Evolutionary conservation across 2,888 invertebrate species (phyloP).

Genomic region (Leptopilina drosophilae): DNA sequence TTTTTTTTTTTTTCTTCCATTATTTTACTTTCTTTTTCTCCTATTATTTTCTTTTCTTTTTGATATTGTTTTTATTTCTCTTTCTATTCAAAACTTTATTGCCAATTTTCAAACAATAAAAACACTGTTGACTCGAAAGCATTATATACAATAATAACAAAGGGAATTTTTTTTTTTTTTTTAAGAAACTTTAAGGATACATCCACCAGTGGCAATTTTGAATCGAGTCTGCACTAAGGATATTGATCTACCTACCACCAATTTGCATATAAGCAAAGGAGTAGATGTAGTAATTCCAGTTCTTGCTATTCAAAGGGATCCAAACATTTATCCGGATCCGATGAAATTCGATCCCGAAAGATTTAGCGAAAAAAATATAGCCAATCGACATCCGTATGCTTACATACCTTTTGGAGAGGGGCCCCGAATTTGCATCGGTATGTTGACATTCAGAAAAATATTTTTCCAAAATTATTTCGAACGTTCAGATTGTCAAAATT

Average conservation of each 20-base stretch:
- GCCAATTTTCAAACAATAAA: too few relatives aligned
- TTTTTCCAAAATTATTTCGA: too few relatives aligned
- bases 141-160: neutral
- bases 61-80: too few relatives aligned
- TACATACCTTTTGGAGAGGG: conserved; percentile 71
- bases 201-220: conserved; percentile 71
- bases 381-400: conserved; percentile 62
- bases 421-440: conserved; percentile 70
- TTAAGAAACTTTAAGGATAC: conserved; percentile 73
- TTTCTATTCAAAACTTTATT: too few relatives aligned
- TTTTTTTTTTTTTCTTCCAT: too few relatives aligned
- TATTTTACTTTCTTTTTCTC: too few relatives aligned
- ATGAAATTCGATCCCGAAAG: conserved; percentile 79
- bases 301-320: conserved; percentile 77
- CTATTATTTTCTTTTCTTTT: too few relatives aligned
- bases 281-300: conserved; percentile 72
- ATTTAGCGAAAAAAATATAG: conserved; percentile 73
- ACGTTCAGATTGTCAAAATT: too few relatives aligned
- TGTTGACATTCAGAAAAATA: neutral
- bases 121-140: too few relatives aligned
- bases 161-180: neutral
- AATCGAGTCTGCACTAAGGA: conserved; percentile 73
- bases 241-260: conserved; percentile 59
- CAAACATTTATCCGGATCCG: conserved; percentile 77
- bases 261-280: conserved; percentile 63